Conservation (phyloP, 2,888 invertebrate genomes). For the Zaprionus bogoriensis region DNA sequence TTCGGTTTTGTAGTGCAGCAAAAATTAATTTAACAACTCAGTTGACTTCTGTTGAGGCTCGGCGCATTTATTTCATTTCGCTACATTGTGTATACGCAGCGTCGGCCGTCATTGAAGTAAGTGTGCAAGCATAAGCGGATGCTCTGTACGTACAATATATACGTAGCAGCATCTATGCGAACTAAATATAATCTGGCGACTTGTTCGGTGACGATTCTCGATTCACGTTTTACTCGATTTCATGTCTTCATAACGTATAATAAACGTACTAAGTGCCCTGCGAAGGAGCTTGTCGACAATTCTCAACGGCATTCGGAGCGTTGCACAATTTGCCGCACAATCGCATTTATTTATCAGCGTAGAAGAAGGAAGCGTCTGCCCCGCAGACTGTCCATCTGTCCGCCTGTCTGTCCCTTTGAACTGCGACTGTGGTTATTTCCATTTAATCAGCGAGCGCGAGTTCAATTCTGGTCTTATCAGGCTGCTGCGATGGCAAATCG, state of each 20-base stretch:
- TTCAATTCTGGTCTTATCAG: constrained; percentile 65
- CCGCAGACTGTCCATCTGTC: constrained; percentile 22
- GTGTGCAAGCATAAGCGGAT: background rate
- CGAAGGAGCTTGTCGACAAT: constrained; percentile 68
- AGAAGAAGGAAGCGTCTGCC: constrained; percentile 50
- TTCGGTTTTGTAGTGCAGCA: constrained; percentile 71
- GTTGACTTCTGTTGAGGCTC: constrained; percentile 78
- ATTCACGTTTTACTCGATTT: constrained; percentile 28
- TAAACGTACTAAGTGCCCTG: constrained; percentile 34
- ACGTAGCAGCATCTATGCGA: constrained; percentile 8
- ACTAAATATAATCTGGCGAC: constrained; percentile 45
- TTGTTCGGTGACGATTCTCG: constrained; percentile 21
- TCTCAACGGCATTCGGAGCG: constrained; percentile 69
- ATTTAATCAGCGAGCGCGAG: constrained; percentile 63
- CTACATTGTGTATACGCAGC: constrained; percentile 64
- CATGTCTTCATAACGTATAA: constrained; percentile 11
- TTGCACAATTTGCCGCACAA: constrained; percentile 75
- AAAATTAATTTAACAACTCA: constrained; percentile 81
- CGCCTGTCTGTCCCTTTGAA: constrained; percentile 42
- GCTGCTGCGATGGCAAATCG: constrained; percentile 37
- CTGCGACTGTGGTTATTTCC: constrained; percentile 63
- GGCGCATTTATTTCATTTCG: constrained; percentile 39
- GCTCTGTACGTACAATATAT: constrained; percentile 1
- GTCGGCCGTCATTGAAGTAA: constrained; percentile 11
- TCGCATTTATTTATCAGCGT: constrained; percentile 74